These are phyloP conservation scores for Cephonodes hylas DNA, from an alignment of 2,888 invertebrate genomes.

Conservation along the genomic window DNA sequence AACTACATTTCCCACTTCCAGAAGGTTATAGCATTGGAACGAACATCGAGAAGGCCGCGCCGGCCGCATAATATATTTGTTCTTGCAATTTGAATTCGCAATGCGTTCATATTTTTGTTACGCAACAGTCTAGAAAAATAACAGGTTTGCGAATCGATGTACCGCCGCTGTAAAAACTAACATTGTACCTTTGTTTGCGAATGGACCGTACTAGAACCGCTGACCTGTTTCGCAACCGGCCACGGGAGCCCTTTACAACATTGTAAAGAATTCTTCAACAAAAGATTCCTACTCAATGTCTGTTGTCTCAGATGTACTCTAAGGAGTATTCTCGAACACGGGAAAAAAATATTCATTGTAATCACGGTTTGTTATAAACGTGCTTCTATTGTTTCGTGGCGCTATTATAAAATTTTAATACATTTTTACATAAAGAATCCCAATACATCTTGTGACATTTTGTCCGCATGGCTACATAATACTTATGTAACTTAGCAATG, in stretches of 20 bases:
- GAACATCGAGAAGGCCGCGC: neutral
- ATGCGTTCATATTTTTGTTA: neutral
- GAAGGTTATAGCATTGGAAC: constrained; percentile 1
- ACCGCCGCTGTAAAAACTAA: neutral
- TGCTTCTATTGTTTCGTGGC: neutral
- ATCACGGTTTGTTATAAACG: neutral
- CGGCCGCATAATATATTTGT: neutral
- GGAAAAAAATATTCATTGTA: neutral
- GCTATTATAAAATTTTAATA: neutral
- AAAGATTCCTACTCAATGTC: neutral
- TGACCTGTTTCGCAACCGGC: neutral
- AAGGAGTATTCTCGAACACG: neutral
- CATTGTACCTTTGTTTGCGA: constrained; percentile 1
- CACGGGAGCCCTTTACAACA: neutral
- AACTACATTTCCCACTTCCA: neutral
- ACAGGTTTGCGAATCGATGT: neutral
- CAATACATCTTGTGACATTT: constrained; percentile 54
- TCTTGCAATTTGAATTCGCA: constrained; percentile 4
- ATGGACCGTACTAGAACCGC: neutral
- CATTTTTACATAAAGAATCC: constrained; percentile 31
- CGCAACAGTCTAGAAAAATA: neutral
- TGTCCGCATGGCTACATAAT: constrained; percentile 55
- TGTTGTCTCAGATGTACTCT: neutral
- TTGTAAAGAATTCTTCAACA: neutral
- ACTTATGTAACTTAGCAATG: constrained; percentile 57